Conservation (phyloP, 1,140 invertebrate species). For the Spodoptera litura region DNA sequence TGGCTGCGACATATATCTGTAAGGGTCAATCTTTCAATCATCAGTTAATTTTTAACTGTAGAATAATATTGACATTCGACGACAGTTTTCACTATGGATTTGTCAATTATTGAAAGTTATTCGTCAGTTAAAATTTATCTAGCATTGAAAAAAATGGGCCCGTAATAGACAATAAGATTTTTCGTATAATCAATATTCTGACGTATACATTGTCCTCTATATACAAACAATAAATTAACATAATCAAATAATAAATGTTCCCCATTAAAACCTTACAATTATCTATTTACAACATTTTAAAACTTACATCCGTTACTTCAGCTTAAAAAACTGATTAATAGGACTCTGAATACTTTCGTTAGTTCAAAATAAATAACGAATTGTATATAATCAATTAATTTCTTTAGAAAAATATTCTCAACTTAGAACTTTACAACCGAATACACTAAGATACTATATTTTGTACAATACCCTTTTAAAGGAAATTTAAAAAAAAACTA, state of each 20-base stretch:
- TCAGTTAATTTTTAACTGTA: too few species aligned
- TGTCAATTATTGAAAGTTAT: too few species aligned
- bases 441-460: background rate
- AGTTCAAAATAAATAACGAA: conserved; percentile 34
- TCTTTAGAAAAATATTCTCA: conserved; percentile 28
- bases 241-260: conserved; percentile 31
- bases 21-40: too few species aligned
- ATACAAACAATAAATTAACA: conserved; percentile 42
- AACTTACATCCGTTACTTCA: background rate
- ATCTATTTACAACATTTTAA: conserved; percentile 14
- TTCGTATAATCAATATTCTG: background rate
- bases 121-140: too few species aligned
- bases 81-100: too few species aligned
- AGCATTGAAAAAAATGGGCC: too few species aligned
- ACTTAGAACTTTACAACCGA: conserved; percentile 20
- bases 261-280: conserved; percentile 25
- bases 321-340: background rate
- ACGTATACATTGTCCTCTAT: conserved; percentile 19
- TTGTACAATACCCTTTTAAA: conserved; percentile 31
- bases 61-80: too few species aligned
- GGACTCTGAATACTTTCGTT: conserved; percentile 1
- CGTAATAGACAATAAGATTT: background rate
- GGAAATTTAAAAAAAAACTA: conserved; percentile 14
- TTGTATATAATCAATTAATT: conserved; percentile 4
- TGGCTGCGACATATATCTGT: background rate